Base-by-base conservation (phyloP, 1,140 invertebrate genomes). In the Physella acuta region DNA sequence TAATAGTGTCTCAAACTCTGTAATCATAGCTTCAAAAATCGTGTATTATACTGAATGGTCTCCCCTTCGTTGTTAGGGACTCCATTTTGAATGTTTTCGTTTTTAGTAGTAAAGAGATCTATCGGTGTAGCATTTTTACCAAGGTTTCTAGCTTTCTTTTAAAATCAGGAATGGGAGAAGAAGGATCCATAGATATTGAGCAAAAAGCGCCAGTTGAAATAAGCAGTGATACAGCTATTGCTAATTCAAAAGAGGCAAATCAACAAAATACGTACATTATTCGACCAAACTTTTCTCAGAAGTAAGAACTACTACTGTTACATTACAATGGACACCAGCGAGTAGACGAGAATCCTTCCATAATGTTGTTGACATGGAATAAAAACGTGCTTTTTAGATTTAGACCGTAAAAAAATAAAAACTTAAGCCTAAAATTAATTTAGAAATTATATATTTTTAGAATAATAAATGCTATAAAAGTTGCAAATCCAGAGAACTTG, bases 231-330 rank as follows among this genome's bases (percentile, higher is more conserved):
- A 36, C 39, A 5, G 24, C 2, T 26, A 28, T 61, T 39, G 4
- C 17, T 2, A 17, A 2, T 1, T 26, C 16, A 26, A 24, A 8
- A 14, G n/a, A 51, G 1, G 26, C 16, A 28, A 26, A 8, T 3
- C 14, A 60, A 11, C 64, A 66, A 59, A 81, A 81, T 68, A 79
- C 77, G 26, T 81, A 81, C 49, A 68, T 81, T 16, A 81, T 81
- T 58, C 64, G 80, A 52, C 80, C 80, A 20, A 80, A 79, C 63
- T 81, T 78, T 71, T 72, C 75, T 63, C 74, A 80, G 64, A 81
- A 80, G 78, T 81, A 75, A 77, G 76, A n/a, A n/a, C n/a, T n/a
- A n/a, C n/a, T n/a, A n/a, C n/a, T n/a, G n/a, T n/a, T n/a, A n/a
- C n/a, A n/a, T n/a, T n/a, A n/a, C n/a, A n/a, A n/a, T n/a, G n/a